Evolutionary conservation across 2,797 vertebrate species (phyloP), one percentile per base, ranked within the genome.

Genomic region (Erpetoichthys calabaricus): DNA sequence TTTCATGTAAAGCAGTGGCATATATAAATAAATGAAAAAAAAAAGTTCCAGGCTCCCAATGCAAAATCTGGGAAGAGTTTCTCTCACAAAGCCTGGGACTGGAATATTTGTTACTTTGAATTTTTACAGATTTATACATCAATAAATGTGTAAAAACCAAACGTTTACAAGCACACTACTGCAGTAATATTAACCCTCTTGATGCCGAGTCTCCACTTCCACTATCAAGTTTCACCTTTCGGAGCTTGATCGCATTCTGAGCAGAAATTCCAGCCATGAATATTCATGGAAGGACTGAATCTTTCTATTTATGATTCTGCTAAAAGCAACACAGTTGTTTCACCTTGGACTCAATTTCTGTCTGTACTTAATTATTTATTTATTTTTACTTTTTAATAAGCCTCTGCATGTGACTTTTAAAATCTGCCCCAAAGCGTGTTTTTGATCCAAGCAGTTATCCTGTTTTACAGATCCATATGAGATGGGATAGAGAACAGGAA

Each of bases 141-240:
- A 58, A 65, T 59, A 67, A 73, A 63, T 64, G 70, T 71, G 59
- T 74, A 65, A 75, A 78, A 65, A 69, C 65, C 47, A 53, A 42
- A 69, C 75, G 68, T 79, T 82, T 63, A 68, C 66, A 75, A 81
- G 86, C 81, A 81, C 75, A 75, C 73, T 78, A 71, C 72, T 76
- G 65, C 71, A 70, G 65, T 63, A 66, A 63, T 64, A 68, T 66
- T 66, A 68, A 64, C 63, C 67, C 61, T 65, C 74, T 68, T 62
- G 70, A 74, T 72, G 76, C 78, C 75, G 73, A 73, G 25, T 25
- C 25, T 25, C 25, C 25, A 25, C 25, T 25, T 25, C 25, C 25
- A 25, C 25, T 25, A 25, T 25, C 25, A 25, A 25, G 25, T 25
- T 25, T 25, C 25, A 25, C 25, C 25, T 25, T 54, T 66, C 67